Evolutionary conservation across 2,888 invertebrate genomes (phyloP).

Genomic region (Microplitis manilae): DNA sequence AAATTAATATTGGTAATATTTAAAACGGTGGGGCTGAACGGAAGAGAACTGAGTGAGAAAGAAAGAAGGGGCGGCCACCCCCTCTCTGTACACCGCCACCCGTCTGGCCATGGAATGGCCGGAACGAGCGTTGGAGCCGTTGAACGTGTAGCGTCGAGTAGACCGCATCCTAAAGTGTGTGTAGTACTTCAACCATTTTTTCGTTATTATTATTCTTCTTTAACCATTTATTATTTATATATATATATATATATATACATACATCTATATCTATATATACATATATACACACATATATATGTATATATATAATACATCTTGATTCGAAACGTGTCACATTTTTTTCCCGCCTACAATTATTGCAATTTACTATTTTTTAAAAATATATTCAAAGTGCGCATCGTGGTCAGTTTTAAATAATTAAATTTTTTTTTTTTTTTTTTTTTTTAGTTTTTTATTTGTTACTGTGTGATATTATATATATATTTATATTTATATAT

Average conservation of each 20-base stretch:
- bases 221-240: constrained; percentile 9
- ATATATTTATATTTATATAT: neutral
- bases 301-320: neutral
- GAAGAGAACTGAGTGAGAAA: constrained; percentile 64
- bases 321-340: constrained; percentile 8
- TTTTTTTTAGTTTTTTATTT: no score
- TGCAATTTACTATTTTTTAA: no score
- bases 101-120: constrained; percentile 63
- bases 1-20: constrained; percentile 21
- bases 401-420: no score
- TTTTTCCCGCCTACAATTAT: neutral
- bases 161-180: constrained; percentile 61
- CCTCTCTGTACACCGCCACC: constrained; percentile 55
- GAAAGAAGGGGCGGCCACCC: constrained; percentile 56
- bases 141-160: constrained; percentile 70
- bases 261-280: neutral
- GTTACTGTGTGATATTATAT: no score
- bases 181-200: constrained; percentile 50
- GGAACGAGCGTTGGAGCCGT: constrained; percentile 66
- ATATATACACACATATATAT: constrained; percentile 16
- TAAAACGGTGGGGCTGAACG: constrained; percentile 39
- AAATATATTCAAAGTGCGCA: no score
- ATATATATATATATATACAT: constrained; percentile 18
- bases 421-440: no score
- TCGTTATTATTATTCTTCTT: constrained; percentile 13